Conservation (phyloP, 2,888 invertebrate genomes). For the Seladonia tumulorum region DNA sequence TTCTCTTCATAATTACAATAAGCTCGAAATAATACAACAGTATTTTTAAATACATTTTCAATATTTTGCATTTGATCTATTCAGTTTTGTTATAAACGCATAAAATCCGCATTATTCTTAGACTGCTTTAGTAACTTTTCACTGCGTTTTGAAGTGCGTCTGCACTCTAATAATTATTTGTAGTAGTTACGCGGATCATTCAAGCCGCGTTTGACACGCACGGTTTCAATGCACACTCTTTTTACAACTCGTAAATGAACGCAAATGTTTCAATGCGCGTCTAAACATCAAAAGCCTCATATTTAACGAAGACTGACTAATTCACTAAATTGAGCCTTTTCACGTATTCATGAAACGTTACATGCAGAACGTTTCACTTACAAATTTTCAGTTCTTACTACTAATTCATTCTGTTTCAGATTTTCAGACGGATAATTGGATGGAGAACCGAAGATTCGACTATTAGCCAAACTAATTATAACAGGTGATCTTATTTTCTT, state of each 20-base stretch:
- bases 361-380: background rate
- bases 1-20: no score
- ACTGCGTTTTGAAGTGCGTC: no score
- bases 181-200: background rate
- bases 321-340: background rate
- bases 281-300: background rate
- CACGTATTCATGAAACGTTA: background rate
- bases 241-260: background rate
- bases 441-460: background rate
- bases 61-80: no score
- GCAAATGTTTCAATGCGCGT: background rate
- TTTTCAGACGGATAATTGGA: background rate
- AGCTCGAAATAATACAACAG: no score
- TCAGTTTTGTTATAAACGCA: no score
- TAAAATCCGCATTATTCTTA: no score
- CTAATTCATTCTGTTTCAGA: slow-evolving; percentile 7
- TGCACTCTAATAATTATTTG: background rate
- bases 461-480: slow-evolving; percentile 11
- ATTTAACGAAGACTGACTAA: background rate
- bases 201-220: background rate
- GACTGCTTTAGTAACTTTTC: no score
- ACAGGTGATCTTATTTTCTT: background rate
- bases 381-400: background rate
- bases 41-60: no score
- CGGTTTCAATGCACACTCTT: background rate